Conservation (phyloP, 2,888 invertebrate species). For the Apoda limacodes region DNA sequence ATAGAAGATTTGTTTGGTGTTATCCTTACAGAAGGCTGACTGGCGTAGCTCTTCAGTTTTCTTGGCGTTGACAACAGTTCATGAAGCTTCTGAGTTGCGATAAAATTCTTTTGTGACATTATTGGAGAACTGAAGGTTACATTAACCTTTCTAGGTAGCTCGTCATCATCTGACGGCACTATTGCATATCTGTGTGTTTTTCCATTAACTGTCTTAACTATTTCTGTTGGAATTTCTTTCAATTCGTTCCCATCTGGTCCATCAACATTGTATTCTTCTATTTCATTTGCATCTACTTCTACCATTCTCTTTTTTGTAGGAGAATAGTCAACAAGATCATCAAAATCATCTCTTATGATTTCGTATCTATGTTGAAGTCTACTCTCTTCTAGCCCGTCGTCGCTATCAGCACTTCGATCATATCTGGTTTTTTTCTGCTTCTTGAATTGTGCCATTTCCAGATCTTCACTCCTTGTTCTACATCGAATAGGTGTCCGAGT, state of each 20-base stretch:
- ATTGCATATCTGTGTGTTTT: constrained; percentile 70
- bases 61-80: constrained; percentile 80
- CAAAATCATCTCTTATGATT: constrained; percentile 62
- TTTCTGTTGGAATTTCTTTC: constrained; percentile 69
- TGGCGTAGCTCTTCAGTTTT: constrained; percentile 64
- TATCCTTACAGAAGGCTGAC: constrained; percentile 62
- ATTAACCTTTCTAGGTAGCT: constrained; percentile 42
- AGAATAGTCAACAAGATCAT: constrained; percentile 49
- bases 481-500: constrained; percentile 39
- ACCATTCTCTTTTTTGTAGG: constrained; percentile 62
- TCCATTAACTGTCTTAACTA: constrained; percentile 74
- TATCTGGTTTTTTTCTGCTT: constrained; percentile 34
- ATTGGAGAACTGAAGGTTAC: constrained; percentile 51
- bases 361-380: constrained; percentile 63
- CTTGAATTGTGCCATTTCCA: constrained; percentile 60
- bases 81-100: constrained; percentile 82
- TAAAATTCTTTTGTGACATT: constrained; percentile 71
- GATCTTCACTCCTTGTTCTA: constrained; percentile 49
- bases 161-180: constrained; percentile 68
- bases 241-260: constrained; percentile 59
- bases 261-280: constrained; percentile 68
- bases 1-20: constrained; percentile 41
- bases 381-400: constrained; percentile 44
- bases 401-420: constrained; percentile 43
- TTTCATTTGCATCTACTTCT: constrained; percentile 51